Conservation (phyloP, 2,888 invertebrate species). For the Muscina levida region DNA sequence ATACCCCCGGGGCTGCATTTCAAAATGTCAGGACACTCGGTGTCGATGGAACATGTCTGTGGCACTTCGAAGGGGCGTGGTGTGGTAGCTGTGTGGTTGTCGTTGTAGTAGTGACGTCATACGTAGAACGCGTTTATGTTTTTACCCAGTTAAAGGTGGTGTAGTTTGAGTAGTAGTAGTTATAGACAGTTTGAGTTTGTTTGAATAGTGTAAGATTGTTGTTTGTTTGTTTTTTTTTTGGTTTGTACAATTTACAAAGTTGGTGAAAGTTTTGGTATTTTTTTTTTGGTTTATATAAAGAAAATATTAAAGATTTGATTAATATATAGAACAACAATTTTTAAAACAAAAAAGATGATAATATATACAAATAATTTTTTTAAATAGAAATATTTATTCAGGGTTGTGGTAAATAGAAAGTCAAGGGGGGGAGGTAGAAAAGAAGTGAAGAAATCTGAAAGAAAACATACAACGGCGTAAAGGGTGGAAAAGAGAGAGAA, state of each 20-base stretch:
- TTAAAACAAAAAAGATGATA: neutral
- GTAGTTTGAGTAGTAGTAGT: conserved; percentile 42
- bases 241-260: conserved; percentile 71
- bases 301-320: conserved; percentile 71
- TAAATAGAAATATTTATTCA: too few species aligned
- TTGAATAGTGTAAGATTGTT: conserved; percentile 68
- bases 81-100: conserved; percentile 69
- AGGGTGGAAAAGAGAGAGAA: neutral
- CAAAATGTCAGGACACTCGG: conserved; percentile 79
- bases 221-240: too few species aligned
- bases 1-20: conserved; percentile 77
- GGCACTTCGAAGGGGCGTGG: conserved; percentile 59
- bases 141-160: conserved; percentile 57
- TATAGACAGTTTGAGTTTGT: conserved; percentile 67
- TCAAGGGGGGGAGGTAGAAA: neutral
- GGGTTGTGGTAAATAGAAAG: too few species aligned
- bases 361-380: conserved; percentile 4
- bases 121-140: conserved; percentile 42
- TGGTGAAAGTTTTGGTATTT: conserved; percentile 58
- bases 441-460: neutral
- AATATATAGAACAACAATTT: conserved; percentile 71
- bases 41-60: conserved; percentile 77
- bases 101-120: too few species aligned
- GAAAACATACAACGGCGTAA: neutral
- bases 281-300: conserved; percentile 68